Conservation (phyloP, 2,797 vertebrate genomes). For the Babyrousa celebensis region DNA sequence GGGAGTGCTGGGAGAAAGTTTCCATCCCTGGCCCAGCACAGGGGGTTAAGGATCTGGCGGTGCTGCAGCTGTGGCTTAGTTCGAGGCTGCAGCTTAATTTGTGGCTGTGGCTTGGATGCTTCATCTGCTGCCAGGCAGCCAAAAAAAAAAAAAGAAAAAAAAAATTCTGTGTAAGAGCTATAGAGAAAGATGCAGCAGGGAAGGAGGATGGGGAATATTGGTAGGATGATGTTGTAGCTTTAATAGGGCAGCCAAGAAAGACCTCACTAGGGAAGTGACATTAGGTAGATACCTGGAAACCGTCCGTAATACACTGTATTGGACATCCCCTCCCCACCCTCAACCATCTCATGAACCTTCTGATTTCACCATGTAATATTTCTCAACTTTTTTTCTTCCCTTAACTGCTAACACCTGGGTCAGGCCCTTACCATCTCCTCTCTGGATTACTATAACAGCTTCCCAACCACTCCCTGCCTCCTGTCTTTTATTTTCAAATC, state of each 20-base stretch:
- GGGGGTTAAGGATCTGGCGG: no score
- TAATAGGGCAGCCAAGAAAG: background rate
- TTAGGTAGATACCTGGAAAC: background rate
- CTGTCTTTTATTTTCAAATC: constrained; percentile 3
- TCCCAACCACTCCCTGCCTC: background rate
- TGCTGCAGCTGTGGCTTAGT: no score
- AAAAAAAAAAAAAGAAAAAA: no score
- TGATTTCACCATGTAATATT: background rate
- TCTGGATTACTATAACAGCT: background rate
- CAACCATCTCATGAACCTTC: background rate
- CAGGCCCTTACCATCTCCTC: background rate
- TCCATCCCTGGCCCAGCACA: no score
- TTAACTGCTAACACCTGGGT: background rate
- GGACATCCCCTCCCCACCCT: background rate
- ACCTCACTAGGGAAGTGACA: background rate
- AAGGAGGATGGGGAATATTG: background rate
- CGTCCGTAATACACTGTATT: background rate
- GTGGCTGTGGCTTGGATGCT: no score
- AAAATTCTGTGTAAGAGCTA: no score
- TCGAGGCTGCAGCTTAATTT: no score
- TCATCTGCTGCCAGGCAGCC: no score
- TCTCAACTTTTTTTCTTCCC: constrained; percentile 42
- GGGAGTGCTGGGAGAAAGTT: no score
- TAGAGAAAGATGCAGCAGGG: background rate
- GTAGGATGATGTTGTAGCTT: background rate